These are phyloP conservation scores for Heterodera carotae DNA, from an alignment of 1,140 invertebrate genomes.

Conservation along the genomic window DNA sequence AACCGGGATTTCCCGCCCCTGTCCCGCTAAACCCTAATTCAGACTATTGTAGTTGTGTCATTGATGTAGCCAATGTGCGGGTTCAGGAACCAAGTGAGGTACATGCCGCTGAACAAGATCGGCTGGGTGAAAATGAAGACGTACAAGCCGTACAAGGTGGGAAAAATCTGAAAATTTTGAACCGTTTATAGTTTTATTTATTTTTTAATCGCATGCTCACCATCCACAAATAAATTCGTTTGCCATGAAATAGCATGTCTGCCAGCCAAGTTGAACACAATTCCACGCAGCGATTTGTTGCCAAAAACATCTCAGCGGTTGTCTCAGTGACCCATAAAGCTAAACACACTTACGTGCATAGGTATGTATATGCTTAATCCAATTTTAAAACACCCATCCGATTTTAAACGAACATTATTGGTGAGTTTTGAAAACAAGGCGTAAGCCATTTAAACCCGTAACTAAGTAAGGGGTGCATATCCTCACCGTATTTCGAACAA, in stretches of 20 bases:
- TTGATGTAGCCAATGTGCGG: conserved; percentile 23
- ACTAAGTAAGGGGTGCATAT: too few relatives aligned
- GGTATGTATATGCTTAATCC: too few relatives aligned
- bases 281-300: conserved; percentile 18
- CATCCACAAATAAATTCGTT: too few relatives aligned
- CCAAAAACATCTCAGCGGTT: conserved; percentile 10
- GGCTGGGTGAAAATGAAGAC: neutral
- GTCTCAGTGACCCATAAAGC: conserved; percentile 20
- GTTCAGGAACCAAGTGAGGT: conserved; percentile 20
- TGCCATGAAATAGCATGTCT: conserved; percentile 32
- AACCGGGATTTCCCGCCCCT: too few relatives aligned
- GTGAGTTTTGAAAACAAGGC: too few relatives aligned
- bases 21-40: conserved; percentile 4
- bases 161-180: neutral
- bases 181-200: conserved; percentile 41
- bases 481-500: too few relatives aligned
- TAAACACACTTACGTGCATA: too few relatives aligned
- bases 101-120: conserved; percentile 18
- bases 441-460: too few relatives aligned
- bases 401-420: too few relatives aligned
- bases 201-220: too few relatives aligned
- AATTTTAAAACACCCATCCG: too few relatives aligned
- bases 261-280: conserved; percentile 6
- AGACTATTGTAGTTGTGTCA: neutral
- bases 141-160: conserved; percentile 21